These are phyloP conservation scores for Beroe forskalii DNA, from an alignment of 37 sponge, comb jelly and placozoan species.

Conservation along the genomic window DNA sequence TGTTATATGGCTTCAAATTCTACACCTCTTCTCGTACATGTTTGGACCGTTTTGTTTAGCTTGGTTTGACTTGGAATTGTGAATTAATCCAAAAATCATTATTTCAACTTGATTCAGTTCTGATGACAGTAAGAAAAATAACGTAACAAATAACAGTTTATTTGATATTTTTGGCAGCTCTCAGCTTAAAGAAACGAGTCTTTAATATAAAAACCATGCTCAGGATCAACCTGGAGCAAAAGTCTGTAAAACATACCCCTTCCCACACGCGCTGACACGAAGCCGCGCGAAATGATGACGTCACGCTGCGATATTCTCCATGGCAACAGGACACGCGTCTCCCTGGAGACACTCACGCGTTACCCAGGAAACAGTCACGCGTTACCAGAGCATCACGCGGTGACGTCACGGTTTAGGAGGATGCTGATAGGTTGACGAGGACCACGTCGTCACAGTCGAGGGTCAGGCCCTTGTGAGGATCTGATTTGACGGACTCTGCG, in stretches of 20 bases:
- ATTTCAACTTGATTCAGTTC: no score
- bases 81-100: no score
- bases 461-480: background rate
- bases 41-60: no score
- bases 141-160: background rate
- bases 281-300: background rate
- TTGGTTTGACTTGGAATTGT: no score
- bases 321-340: background rate
- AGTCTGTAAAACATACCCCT: background rate
- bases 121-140: no score
- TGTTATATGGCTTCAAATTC: no score
- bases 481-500: slow-evolving; percentile 23
- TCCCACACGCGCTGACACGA: background rate
- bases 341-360: background rate
- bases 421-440: slow-evolving; percentile 26
- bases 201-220: background rate
- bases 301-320: background rate
- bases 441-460: slow-evolving; percentile 32
- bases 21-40: no score
- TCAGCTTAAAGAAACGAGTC: background rate
- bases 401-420: slow-evolving; percentile 22
- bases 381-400: background rate
- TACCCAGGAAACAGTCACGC: background rate
- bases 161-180: background rate
- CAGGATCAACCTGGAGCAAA: background rate